A percentile compares a stretch with the other conserved stretches of the same genome.
Conservation (phyloP, 2,113 vertebrate species). For the Onychostoma macrolepis region DNA sequence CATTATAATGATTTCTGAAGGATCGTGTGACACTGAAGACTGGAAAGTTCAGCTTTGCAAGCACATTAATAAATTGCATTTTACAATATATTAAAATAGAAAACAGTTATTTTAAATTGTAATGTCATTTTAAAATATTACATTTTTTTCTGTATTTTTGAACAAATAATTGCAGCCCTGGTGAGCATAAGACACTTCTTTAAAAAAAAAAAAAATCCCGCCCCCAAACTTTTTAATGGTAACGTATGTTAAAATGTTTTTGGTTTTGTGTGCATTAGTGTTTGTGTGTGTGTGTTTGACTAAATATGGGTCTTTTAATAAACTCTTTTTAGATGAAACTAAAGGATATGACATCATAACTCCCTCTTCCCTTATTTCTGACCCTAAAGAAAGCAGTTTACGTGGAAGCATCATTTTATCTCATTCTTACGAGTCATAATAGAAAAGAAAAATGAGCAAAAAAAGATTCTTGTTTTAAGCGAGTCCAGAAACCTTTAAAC, state of each 20-base stretch:
- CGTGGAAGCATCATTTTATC: neutral
- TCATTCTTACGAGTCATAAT: neutral
- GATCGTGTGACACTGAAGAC: neutral
- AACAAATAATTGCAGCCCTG: too few species aligned
- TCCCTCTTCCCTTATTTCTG: neutral
- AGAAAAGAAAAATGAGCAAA: neutral
- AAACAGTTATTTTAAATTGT: too few species aligned
- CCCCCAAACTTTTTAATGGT: neutral
- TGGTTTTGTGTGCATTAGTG: neutral
- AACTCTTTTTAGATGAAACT: neutral
- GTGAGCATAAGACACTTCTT: neutral
- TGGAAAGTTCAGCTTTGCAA: neutral
- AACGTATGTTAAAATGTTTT: neutral
- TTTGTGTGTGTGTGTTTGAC: too few species aligned
- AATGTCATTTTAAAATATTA: too few species aligned
- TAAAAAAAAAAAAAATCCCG: neutral
- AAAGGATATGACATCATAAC: neutral
- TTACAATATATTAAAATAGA: too few species aligned
- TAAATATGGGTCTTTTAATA: neutral
- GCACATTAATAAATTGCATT: too few species aligned
- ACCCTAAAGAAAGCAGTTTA: neutral
- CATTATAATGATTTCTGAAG: neutral
- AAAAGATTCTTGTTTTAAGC: neutral
- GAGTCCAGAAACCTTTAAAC: neutral
- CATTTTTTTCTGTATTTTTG: too few species aligned